Conservation (phyloP, 1,140 invertebrate genomes). For the Drosophila rufa region DNA sequence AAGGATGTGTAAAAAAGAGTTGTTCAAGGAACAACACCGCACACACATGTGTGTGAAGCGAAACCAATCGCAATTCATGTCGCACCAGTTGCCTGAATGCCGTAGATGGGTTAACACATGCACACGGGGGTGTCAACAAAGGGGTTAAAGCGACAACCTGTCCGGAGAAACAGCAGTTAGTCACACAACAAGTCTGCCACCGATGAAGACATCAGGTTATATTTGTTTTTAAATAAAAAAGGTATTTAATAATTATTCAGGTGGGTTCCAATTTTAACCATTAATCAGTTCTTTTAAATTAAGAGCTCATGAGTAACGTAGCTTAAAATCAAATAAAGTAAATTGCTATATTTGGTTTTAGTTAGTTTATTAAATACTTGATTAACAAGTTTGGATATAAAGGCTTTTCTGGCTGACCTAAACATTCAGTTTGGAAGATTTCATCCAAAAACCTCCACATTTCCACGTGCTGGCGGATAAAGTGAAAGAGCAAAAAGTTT, state of each 20-base stretch:
- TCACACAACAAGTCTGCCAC: background rate
- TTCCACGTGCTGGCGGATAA: conserved; percentile 24
- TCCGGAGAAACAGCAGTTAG: conserved; percentile 2
- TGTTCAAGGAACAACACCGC: conserved; percentile 1
- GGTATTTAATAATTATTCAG: background rate
- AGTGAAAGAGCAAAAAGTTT: conserved; percentile 77
- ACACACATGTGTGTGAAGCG: conserved; percentile 42
- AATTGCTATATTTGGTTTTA: no score
- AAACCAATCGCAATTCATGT: conserved; percentile 71
- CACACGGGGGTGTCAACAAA: background rate
- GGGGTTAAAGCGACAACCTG: conserved; percentile 25
- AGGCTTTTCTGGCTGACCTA: no score
- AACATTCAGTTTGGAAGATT: conserved; percentile 10
- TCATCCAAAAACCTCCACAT: conserved; percentile 1
- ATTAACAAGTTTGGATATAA: no score
- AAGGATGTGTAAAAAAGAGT: background rate
- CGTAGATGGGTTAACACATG: background rate
- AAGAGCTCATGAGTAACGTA: background rate
- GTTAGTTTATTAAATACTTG: no score
- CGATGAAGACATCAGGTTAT: background rate
- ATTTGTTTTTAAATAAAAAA: background rate
- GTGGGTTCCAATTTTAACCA: background rate
- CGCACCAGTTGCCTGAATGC: conserved; percentile 54
- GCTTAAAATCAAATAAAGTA: background rate
- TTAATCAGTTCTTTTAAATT: background rate